Conservation (phyloP, 2,888 invertebrate genomes). For the Cetonia aurata region DNA sequence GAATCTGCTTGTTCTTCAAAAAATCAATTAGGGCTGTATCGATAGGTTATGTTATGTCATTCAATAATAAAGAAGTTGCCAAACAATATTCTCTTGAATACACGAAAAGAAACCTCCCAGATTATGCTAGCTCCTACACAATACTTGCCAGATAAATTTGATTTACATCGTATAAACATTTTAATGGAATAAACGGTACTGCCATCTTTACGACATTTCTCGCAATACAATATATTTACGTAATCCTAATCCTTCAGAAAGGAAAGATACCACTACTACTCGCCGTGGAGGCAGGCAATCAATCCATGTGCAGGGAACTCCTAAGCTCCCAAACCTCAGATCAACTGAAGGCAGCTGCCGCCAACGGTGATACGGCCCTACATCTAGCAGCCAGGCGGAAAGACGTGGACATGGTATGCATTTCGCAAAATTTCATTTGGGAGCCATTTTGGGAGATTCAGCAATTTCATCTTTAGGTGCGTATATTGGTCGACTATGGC, state of each 20-base stretch:
- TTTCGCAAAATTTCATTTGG: not conserved
- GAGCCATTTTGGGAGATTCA: not conserved
- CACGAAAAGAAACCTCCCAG: no score
- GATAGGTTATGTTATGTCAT: no score
- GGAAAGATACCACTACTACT: slow-evolving; percentile 94
- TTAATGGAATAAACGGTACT: no score
- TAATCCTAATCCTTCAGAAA: slow-evolving; percentile 73
- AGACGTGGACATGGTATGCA: slow-evolving; percentile 87
- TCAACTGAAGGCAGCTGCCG: slow-evolving; percentile 86
- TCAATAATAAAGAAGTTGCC: no score
- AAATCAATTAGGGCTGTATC: no score
- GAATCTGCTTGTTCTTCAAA: no score
- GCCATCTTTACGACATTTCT: no score
- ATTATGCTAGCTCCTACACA: no score
- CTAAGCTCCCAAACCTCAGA: slow-evolving; percentile 88
- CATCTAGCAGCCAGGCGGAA: slow-evolving; percentile 94
- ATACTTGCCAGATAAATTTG: no score
- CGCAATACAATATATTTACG: no score
- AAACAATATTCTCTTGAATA: no score
- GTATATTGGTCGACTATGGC: slow-evolving; percentile 93
- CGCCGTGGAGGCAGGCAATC: slow-evolving; percentile 95
- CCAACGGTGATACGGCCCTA: slow-evolving; percentile 92
- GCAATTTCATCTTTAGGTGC: slow-evolving; percentile 63
- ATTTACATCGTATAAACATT: no score
- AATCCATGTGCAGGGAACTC: slow-evolving; percentile 94